Conservation (phyloP, 2,113 vertebrate species). For the Panthera leo region DNA sequence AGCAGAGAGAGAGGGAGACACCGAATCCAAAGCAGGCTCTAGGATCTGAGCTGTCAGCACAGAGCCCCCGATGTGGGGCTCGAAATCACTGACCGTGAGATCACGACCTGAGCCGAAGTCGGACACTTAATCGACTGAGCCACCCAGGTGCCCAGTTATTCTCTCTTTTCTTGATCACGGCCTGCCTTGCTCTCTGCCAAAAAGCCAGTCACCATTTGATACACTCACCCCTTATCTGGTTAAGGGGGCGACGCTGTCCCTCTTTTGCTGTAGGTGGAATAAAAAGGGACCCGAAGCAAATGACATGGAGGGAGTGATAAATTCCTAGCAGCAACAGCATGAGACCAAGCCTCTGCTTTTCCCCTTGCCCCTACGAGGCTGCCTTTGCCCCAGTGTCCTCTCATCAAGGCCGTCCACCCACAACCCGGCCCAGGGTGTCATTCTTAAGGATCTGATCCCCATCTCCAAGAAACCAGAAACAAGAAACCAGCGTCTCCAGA, state of each 20-base stretch:
- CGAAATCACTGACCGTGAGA: too few species aligned
- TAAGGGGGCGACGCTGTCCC: background rate
- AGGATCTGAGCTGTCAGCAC: too few species aligned
- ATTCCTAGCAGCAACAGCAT: background rate
- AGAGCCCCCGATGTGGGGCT: too few species aligned
- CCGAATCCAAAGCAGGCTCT: too few species aligned
- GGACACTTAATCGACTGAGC: too few species aligned
- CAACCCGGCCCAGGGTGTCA: rapidly evolving
- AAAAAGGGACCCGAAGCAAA: too few species aligned
- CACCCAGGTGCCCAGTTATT: too few species aligned
- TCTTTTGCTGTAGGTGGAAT: background rate
- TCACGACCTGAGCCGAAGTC: too few species aligned
- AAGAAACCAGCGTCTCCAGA: background rate
- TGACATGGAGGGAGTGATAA: background rate
- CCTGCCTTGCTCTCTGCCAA: background rate
- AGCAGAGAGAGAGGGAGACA: too few species aligned
- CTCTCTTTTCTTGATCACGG: background rate
- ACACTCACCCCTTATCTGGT: background rate
- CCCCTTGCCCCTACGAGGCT: background rate
- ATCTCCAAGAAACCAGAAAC: too few species aligned
- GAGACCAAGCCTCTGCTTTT: background rate
- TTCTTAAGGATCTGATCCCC: background rate
- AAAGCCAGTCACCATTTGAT: rapidly evolving
- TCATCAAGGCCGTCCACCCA: rapidly evolving
- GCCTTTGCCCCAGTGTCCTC: background rate